Evolutionary conservation across 2,888 invertebrate species (phyloP), one percentile per base, ranked within the genome.

Genomic region (Bellardia pandia): DNA sequence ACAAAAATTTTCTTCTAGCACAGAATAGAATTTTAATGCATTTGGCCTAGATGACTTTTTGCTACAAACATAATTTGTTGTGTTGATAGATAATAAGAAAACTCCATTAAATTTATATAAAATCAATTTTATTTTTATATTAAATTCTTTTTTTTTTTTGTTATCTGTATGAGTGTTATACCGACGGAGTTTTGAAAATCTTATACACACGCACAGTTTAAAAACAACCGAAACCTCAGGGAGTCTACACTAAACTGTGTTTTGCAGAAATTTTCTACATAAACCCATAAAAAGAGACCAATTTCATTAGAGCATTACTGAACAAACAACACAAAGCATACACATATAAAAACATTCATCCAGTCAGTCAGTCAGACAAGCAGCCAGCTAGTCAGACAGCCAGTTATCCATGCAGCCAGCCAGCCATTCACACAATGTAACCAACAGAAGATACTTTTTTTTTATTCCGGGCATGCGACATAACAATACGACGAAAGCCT

Each of bases 191-290:
- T 88, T 81, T 33, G 72, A 68, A 78, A 85, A 87, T 82, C 69
- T 86, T 88, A 86, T 60, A 85, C 88, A 89, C 89, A 89, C 89
- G 89, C 89, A 89, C 89, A 51, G 64, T 75, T 82, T 76, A 64
- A 88, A 75, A 85, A 89, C 91, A 89, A 91, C 91, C 91, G 91
- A 90, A 90, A 90, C 90, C 90, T 91, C 89, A 89, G 90, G 90
- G 89, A 91, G 91, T 91, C 91, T 90, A 91, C 90, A 90, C 90
- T 90, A 90, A 91, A 91, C 91, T 91, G 90, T 90, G 89, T 90
- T 90, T 90, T 91, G 90, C 90, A 90, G 90, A 89, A 88, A 86
- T 85, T 88, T 88, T 88, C 90, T 88, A 89, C 89, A 89, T 79
- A 86, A 86, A 77, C 87, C 86, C 80, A 88, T 76, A 75, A 85